Percentiles rank a stretch among this genome's conserved stretches.
phyloP scores from a whole-genome alignment of 2,888 invertebrate genomes.

The Notodonta dromedarius region DNA sequence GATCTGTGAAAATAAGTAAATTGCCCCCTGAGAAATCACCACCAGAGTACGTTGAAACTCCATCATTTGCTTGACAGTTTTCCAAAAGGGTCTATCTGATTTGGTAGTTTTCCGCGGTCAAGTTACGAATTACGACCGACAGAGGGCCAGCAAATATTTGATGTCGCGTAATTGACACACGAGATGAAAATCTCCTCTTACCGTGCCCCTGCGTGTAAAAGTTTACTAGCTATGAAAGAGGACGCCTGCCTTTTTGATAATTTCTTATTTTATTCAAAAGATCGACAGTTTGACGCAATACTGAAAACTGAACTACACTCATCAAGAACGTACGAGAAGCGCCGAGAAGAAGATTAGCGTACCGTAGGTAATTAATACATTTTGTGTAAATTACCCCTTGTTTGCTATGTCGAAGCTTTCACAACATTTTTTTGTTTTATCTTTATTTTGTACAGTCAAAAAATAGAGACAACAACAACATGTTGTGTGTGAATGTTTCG shows the following conservation, averaged over 20 bases:
- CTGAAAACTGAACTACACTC: no score
- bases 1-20: constrained; percentile 70
- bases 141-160: constrained; percentile 81
- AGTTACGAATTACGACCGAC: constrained; percentile 75
- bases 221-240: constrained; percentile 34
- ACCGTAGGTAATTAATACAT: no score
- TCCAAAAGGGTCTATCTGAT: constrained; percentile 23
- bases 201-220: constrained; percentile 36
- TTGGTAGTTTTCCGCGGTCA: constrained; percentile 48
- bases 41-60: constrained; percentile 39
- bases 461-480: no score
- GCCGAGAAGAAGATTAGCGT: no score
- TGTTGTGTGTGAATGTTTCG: no score
- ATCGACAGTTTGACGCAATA: no score
- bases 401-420: no score
- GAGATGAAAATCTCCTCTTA: constrained; percentile 61
- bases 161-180: constrained; percentile 76
- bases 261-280: no score
- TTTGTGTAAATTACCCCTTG: no score
- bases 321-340: no score
- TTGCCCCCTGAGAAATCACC: constrained; percentile 51
- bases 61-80: background rate
- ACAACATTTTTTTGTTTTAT: no score
- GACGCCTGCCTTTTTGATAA: constrained; percentile 14
- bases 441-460: no score